Base-by-base conservation (phyloP, 1,140 invertebrate genomes). In the Trichoplusia ni region DNA sequence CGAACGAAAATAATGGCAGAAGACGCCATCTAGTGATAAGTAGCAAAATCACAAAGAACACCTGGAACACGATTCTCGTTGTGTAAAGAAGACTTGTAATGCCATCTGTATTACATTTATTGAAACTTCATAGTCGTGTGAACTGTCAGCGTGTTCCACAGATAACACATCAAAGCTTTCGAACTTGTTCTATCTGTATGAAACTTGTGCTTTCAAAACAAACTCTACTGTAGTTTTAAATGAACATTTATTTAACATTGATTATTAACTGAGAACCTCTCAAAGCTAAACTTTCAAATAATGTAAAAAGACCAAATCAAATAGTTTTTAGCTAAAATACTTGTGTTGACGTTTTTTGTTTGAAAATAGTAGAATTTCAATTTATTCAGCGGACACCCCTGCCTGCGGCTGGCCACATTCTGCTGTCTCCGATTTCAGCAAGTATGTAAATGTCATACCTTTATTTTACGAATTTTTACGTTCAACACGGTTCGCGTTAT, bases 371-470 rank as follows among this genome's bases (percentile, higher is more conserved):
- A 64, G 31, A 37, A 54, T 47, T 58, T 69, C 51, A 63, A 73
- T 76, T 77, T 84, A 84, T 78, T 83, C 78, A 47, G 63, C 67
- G 72, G 76, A 62, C 69, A 82, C 70, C 73, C 69, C 75, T 72
- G 67, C 66, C 14, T 40, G 76, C 60, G 79, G 84, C 84, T 89
- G 81, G 82, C 73, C 75, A 90, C 87, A 90, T 84, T 86, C 77
- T 83, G 81, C 85, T 86, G 85, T 88, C 87, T 86, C 75, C 75
- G 68, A 60, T 71, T 80, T 87, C 79, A 88, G 85, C 82, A 86
- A 90, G 86, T 90, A 90, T 90, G 86, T 90, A 86, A 90, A 89
- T 89, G 88, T 90, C 88, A 90, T 80, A 82, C 77, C 81, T 81
- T 73, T 83, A 74, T 73, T 86, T 86, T 83, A 78, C 71, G 79